Conservation (phyloP, 2,113 vertebrate genomes). For the Numida meleagris region DNA sequence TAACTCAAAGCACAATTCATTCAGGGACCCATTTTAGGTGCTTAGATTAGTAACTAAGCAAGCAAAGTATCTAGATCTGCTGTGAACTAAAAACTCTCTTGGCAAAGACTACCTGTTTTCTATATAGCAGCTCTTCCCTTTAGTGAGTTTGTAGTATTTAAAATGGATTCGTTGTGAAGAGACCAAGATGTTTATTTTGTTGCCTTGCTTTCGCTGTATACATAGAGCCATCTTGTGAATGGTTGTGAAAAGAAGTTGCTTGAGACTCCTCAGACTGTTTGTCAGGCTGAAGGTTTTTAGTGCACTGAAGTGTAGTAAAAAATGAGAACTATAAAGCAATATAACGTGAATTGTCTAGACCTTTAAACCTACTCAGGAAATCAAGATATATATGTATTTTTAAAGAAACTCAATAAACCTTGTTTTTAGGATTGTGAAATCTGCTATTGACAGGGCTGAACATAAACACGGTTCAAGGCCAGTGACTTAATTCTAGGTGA, state of each 20-base stretch:
- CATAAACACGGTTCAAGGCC: neutral
- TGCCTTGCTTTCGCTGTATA: neutral
- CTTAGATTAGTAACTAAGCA: neutral
- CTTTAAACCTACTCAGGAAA: neutral
- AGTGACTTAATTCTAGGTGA: neutral
- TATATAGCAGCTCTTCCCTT: neutral
- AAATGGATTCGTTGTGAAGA: neutral
- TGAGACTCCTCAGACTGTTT: neutral
- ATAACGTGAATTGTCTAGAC: neutral
- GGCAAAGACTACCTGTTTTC: neutral
- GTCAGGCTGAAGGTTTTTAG: neutral
- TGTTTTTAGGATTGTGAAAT: neutral
- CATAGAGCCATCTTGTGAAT: neutral
- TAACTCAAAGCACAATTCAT: neutral
- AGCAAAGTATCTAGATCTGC: neutral
- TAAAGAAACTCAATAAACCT: slow-evolving; percentile 2
- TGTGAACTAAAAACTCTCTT: neutral
- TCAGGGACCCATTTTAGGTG: neutral
- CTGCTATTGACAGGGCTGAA: neutral
- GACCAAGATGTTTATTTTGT: neutral
- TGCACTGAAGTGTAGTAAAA: neutral
- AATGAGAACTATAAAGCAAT: neutral
- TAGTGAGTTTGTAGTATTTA: neutral
- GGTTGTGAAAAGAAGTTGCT: neutral
- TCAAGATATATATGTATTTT: neutral